phyloP scores from a whole-genome alignment of 2,113 vertebrate species.

The Phodopus roborovskii region DNA sequence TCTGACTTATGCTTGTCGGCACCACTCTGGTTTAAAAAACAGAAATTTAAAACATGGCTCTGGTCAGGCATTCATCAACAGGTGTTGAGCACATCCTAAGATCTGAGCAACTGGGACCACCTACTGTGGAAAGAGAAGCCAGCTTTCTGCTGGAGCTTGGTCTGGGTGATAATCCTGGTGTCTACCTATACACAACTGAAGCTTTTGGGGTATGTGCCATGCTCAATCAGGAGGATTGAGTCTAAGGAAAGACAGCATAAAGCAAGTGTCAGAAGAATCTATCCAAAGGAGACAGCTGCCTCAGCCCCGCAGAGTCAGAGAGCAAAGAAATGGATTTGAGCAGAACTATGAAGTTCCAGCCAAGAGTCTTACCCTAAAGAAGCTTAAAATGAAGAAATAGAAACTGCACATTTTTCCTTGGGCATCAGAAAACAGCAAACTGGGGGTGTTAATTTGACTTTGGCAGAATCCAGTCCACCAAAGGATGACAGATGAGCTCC shows the following conservation, averaged over 20 bases:
- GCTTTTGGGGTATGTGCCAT: background rate
- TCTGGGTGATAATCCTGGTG: background rate
- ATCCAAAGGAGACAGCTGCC: background rate
- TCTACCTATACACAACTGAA: background rate
- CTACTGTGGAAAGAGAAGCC: background rate
- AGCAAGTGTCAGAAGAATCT: background rate
- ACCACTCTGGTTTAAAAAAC: background rate
- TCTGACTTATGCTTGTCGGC: background rate
- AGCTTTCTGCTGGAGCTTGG: background rate
- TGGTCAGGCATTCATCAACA: accelerated
- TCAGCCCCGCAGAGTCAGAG: background rate
- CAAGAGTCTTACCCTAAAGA: background rate
- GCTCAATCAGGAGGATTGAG: background rate
- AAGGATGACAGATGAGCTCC: background rate
- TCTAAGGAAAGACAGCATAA: background rate
- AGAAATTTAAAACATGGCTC: background rate
- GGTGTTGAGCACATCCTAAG: accelerated
- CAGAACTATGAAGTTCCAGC: background rate
- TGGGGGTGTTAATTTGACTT: background rate
- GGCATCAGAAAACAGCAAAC: background rate
- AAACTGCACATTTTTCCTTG: background rate
- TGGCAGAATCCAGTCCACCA: background rate
- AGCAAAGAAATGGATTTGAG: background rate
- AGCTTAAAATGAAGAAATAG: background rate
- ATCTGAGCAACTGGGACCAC: background rate